These are phyloP conservation scores for Lamproptera curius DNA, from an alignment of 2,888 invertebrate genomes.

Conservation along the genomic window DNA sequence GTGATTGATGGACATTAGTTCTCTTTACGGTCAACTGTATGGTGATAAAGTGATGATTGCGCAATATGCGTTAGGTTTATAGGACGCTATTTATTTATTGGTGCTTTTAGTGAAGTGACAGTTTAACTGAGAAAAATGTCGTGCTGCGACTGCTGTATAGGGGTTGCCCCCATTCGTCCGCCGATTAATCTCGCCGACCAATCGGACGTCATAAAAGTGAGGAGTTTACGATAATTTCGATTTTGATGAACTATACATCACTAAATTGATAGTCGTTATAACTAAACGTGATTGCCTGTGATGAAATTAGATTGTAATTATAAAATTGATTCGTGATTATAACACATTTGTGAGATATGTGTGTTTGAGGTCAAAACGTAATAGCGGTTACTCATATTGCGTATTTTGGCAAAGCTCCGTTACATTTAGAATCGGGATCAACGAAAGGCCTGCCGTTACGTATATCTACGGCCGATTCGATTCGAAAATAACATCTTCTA, in stretches of 20 bases:
- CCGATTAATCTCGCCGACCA: constrained; percentile 85
- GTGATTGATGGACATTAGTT: constrained; percentile 27
- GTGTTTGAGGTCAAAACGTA: constrained; percentile 40
- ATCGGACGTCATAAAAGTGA: constrained; percentile 89
- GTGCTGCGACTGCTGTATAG: constrained; percentile 82
- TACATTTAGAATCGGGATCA: constrained; percentile 51
- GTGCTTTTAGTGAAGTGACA: constrained; percentile 52
- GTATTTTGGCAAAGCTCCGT: constrained; percentile 60
- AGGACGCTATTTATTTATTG: constrained; percentile 37
- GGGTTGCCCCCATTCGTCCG: constrained; percentile 83
- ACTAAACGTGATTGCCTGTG: no score
- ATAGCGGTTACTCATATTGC: constrained; percentile 39
- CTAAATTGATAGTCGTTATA: no score
- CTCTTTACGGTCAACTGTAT: constrained; percentile 25
- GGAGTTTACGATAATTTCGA: constrained; percentile 33
- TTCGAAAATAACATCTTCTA: constrained; percentile 47
- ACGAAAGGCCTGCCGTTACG: constrained; percentile 38
- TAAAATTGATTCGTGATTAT: constrained; percentile 4
- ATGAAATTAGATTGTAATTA: no score
- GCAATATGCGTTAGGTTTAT: constrained; percentile 49
- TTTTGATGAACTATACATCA: no score
- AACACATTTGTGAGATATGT: constrained; percentile 3
- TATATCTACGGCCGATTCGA: constrained; percentile 39
- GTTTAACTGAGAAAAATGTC: constrained; percentile 60
- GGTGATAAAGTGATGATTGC: constrained; percentile 47